Base-by-base conservation (phyloP, 2,113 vertebrate genomes). In the Leuciscus idus region DNA sequence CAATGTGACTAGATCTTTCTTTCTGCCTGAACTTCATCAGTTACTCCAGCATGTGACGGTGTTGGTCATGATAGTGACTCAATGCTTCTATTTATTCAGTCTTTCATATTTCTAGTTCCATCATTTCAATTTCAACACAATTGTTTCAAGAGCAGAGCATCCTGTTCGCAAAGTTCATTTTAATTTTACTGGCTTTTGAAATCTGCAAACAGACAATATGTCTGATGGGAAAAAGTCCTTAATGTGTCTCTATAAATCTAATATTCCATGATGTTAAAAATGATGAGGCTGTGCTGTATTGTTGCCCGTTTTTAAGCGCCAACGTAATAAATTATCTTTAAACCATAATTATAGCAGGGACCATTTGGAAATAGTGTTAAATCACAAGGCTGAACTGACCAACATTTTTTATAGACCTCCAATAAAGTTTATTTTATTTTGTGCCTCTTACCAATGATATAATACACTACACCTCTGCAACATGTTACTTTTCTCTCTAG, bases 71-170 rank as follows among this genome's bases (percentile, higher is more conserved):
- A 43, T 21, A 61, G 21, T 39, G 55, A 80, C 55, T 39, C 30
- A 43, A 5, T 61, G 30, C 30, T 43, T 79, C 55, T 79, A n/a
- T 79, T 79, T 10, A 59, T 79, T 79, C 33, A 36, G 30, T 79
- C 21, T 28, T 13, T 64, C 36, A 10, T 36, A 11, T 64, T 43
- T 81, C 13, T 5, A 61, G 12, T 62, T 62, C 5, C 23, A 80
- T 57, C 3, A 23, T 62, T 61, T 61, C 17, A 43, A 9, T 80
- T 80, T 39, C 23, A 80, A 36, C 9, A 57, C 19, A 76, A 48
- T 15, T 33, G 15, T 77, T 55, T 55, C 8, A 77, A 77, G 74
- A 19, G 30, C 21, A 70, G 33, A 21, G 68, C 68, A 72, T 39
- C 8, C 28, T 68, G 5, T 68, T 68, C 17, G 2, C 30, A 6